Evolutionary conservation across 2,797 vertebrate genomes (phyloP).

Genomic region (Catharus ustulatus): DNA sequence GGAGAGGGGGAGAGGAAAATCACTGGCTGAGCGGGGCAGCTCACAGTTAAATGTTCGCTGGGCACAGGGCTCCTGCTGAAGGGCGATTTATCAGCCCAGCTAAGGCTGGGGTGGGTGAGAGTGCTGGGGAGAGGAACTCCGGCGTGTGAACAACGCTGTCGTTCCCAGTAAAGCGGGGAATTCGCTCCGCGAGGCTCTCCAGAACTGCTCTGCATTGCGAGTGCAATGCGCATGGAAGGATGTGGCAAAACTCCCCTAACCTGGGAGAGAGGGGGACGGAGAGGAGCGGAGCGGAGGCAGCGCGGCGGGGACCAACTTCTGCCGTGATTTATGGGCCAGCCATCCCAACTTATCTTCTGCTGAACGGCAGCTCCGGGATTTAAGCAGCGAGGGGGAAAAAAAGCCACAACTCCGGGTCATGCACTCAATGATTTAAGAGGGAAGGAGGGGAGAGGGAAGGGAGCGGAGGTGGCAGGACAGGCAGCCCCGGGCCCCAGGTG

Average conservation of each 20-base stretch:
- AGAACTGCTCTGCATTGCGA: constrained; percentile 71
- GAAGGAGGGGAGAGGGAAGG: background rate
- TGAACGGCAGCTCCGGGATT: constrained; percentile 5
- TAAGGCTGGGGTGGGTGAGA: constrained; percentile 2
- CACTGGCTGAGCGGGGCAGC: constrained; percentile 12
- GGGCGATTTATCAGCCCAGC: constrained; percentile 34
- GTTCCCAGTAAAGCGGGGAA: background rate
- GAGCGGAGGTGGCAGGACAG: background rate
- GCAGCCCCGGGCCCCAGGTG: background rate
- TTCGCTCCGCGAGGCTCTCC: background rate
- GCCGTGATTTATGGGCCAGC: background rate
- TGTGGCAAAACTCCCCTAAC: constrained; percentile 1
- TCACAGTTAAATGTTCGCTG: constrained; percentile 51
- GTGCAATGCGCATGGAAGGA: constrained; percentile 56
- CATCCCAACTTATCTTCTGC: constrained; percentile 14
- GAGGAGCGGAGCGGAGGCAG: background rate
- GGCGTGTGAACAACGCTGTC: constrained; percentile 12
- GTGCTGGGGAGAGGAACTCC: constrained; percentile 9
- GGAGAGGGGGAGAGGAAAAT: constrained; percentile 41
- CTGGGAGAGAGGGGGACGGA: background rate
- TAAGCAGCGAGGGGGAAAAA: background rate
- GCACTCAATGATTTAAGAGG: background rate
- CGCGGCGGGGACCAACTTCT: constrained; percentile 49
- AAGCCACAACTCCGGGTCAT: background rate
- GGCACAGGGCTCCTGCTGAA: constrained; percentile 20